A percentile compares a stretch with the other conserved stretches of the same genome.
phyloP scores from a whole-genome alignment of 2,113 vertebrate species.

The Psilopogon haemacephalus region DNA sequence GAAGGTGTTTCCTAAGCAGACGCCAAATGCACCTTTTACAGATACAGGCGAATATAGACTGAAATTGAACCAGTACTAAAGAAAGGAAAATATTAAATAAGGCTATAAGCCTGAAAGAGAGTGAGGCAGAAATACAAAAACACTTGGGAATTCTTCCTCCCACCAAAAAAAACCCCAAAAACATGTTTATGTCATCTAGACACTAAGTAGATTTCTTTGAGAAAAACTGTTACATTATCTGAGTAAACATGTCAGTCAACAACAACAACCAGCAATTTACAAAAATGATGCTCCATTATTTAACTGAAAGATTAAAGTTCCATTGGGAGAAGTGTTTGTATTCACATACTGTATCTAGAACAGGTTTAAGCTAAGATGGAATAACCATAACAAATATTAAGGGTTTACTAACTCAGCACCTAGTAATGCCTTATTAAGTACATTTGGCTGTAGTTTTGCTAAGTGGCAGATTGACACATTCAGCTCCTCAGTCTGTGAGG shows the following conservation, averaged over 20 bases:
- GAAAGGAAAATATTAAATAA: slow-evolving; percentile 37
- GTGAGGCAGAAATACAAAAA: slow-evolving; percentile 51
- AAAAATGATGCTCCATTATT: slow-evolving; percentile 74
- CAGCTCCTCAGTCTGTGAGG: fast-evolving
- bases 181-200: slow-evolving; percentile 76
- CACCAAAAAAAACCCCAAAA: neutral
- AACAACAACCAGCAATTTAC: slow-evolving; percentile 78
- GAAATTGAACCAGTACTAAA: neutral
- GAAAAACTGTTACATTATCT: slow-evolving; percentile 79
- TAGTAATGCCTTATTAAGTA: neutral
- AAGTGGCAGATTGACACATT: neutral
- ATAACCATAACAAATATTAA: neutral
- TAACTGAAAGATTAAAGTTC: slow-evolving; percentile 64
- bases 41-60: neutral
- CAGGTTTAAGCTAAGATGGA: slow-evolving; percentile 19
- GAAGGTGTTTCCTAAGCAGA: neutral
- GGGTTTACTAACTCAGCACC: neutral
- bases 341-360: slow-evolving; percentile 65
- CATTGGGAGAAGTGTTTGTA: slow-evolving; percentile 67
- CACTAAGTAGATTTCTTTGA: slow-evolving; percentile 78
- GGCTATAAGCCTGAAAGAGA: slow-evolving; percentile 35
- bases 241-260: slow-evolving; percentile 81
- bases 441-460: neutral
- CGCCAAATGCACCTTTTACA: neutral
- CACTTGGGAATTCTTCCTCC: slow-evolving; percentile 66